Percentiles rank a stretch among this genome's conserved stretches.
Conservation (phyloP, 2,797 vertebrate genomes). For the Macropus fuliginosus region DNA sequence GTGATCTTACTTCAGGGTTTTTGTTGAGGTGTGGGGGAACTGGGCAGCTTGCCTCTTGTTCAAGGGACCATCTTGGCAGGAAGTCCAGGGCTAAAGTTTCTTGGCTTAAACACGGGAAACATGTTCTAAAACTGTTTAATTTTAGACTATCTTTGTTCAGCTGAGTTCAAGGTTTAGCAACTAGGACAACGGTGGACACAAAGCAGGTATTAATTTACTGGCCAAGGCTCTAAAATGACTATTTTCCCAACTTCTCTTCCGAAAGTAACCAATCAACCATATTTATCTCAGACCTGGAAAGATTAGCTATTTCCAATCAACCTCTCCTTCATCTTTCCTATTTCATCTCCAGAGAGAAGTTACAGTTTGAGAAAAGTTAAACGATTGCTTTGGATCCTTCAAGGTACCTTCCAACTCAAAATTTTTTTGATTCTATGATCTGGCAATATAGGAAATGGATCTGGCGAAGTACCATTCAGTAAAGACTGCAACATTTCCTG, state of each 20-base stretch:
- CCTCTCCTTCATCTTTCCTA: background rate
- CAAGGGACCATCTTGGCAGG: background rate
- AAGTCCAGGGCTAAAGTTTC: background rate
- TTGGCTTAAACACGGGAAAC: background rate
- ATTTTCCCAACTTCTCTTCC: background rate
- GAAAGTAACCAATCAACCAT: background rate
- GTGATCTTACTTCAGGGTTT: background rate
- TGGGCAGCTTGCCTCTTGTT: background rate
- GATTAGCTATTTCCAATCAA: background rate
- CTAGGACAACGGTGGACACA: fast-evolving
- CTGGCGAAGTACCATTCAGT: background rate
- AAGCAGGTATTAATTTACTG: fast-evolving
- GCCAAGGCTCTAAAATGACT: background rate
- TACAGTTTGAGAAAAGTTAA: background rate
- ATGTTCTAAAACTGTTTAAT: background rate
- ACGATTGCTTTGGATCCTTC: background rate
- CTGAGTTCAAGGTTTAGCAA: too few species aligned
- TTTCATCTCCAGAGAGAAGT: background rate
- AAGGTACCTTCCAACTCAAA: background rate
- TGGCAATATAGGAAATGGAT: background rate
- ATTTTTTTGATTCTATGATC: background rate
- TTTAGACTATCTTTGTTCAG: background rate
- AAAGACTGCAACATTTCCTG: too few species aligned
- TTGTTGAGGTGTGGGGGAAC: background rate
- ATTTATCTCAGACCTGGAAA: constrained; percentile 1